These are phyloP conservation scores for Montipora capricornis DNA, from an alignment of 64 coral and sea anemone genomes.

Conservation along the genomic window DNA sequence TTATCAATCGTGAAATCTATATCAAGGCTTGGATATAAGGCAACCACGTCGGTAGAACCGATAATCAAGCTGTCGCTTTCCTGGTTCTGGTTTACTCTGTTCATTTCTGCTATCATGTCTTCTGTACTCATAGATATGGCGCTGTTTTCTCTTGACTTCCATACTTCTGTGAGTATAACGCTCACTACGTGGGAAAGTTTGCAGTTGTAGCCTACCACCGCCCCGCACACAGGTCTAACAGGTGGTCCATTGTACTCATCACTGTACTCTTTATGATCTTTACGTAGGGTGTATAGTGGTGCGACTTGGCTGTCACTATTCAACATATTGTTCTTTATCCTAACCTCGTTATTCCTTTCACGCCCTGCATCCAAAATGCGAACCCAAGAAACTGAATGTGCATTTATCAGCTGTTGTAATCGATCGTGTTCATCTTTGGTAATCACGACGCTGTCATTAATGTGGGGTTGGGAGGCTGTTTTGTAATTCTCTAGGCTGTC, in stretches of 20 bases:
- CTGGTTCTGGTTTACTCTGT: too few relatives aligned
- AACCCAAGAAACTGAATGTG: constrained; percentile 34
- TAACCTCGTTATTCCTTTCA: too few relatives aligned
- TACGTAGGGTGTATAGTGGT: constrained; percentile 4
- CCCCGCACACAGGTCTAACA: too few relatives aligned
- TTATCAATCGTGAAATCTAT: neutral
- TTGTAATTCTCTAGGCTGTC: constrained; percentile 59
- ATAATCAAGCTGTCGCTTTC: neutral
- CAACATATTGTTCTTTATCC: constrained; percentile 53
- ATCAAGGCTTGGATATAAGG: neutral
- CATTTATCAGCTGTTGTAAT: constrained; percentile 40
- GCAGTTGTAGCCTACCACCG: too few relatives aligned
- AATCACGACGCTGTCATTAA: neutral
- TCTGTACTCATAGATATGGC: too few relatives aligned
- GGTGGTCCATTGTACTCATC: too few relatives aligned
- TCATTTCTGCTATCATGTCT: too few relatives aligned
- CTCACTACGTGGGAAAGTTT: too few relatives aligned
- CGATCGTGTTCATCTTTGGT: constrained; percentile 15
- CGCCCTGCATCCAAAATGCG: too few relatives aligned
- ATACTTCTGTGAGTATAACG: too few relatives aligned
- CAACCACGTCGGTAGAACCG: neutral
- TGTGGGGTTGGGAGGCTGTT: constrained; percentile 16
- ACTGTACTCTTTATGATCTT: constrained; percentile 32
- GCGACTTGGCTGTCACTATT: constrained; percentile 20
- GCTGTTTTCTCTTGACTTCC: too few relatives aligned